phyloP scores from a whole-genome alignment of 92 coral and sea anemone species.

The Siderastrea siderea region DNA sequence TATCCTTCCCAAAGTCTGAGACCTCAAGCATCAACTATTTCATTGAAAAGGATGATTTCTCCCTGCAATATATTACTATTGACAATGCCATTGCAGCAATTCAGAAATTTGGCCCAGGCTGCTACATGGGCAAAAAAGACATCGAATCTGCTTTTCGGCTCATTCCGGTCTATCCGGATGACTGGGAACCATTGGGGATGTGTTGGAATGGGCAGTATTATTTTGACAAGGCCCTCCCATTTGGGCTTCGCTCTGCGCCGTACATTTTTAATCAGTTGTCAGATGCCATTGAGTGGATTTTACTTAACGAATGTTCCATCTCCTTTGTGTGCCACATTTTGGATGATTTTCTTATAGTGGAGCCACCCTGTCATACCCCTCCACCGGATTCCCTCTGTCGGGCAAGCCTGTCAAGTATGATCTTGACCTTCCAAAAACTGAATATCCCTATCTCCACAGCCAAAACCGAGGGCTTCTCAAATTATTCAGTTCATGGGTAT shows the following conservation, averaged over 20 bases:
- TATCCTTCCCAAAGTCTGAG: conserved; percentile 36
- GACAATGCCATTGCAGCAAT: conserved; percentile 33
- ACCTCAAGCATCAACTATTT: too few species aligned
- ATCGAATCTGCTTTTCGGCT: conserved; percentile 11
- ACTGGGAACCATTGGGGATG: too few species aligned
- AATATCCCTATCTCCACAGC: conserved; percentile 42
- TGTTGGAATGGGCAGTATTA: conserved; percentile 39
- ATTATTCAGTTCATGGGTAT: conserved; percentile 64
- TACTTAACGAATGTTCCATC: too few species aligned
- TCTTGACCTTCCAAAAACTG: conserved; percentile 23
- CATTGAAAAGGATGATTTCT: too few species aligned
- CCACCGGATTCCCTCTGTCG: conserved; percentile 8
- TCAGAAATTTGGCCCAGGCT: conserved; percentile 29
- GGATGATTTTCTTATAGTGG: conserved; percentile 58
- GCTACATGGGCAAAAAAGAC: conserved; percentile 34
- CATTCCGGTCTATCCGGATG: too few species aligned
- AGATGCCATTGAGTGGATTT: conserved; percentile 46
- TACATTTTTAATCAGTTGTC: conserved; percentile 48
- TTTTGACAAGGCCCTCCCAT: conserved; percentile 44
- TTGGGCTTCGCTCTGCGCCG: conserved; percentile 46
- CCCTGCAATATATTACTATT: conserved; percentile 19
- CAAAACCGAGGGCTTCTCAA: conserved; percentile 59
- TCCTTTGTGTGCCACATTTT: conserved; percentile 46
- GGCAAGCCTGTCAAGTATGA: conserved; percentile 35
- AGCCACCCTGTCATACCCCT: conserved; percentile 20